Evolutionary conservation across 1,140 invertebrate genomes (phyloP).

Genomic region (Panonychus citri): DNA sequence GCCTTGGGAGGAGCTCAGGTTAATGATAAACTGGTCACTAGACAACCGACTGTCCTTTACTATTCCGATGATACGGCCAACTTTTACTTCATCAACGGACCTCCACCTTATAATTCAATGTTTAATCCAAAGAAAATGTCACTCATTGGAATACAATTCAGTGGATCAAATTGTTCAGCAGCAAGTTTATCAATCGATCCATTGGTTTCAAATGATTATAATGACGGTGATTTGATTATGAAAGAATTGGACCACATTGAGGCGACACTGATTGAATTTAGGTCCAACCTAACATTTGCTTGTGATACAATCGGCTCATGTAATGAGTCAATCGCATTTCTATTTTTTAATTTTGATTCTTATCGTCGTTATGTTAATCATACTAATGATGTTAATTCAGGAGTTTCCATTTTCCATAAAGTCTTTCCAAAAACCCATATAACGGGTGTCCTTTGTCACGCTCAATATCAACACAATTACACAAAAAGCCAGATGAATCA

Average conservation of each 20-base stretch:
- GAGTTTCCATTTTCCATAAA: not conserved
- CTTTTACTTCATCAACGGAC: not conserved
- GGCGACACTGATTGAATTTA: not conserved
- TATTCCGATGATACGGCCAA: not conserved
- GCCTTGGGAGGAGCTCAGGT: not conserved
- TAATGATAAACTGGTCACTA: not conserved
- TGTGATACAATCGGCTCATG: not conserved
- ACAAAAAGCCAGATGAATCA: not conserved
- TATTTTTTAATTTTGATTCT: not conserved
- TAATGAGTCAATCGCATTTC: not conserved
- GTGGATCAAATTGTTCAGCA: not conserved
- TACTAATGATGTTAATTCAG: not conserved
- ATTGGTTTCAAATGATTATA: not conserved
- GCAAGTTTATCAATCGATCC: not conserved
- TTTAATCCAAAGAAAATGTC: conserved; percentile 1
- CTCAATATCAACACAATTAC: conserved; percentile 1
- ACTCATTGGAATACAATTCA: not conserved
- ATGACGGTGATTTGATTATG: too few relatives aligned
- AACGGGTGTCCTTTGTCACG: not conserved
- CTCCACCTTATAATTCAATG: conserved; percentile 1
- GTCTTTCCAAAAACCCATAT: not conserved
- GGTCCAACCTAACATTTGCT: not conserved
- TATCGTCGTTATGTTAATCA: not conserved
- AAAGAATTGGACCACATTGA: not conserved
- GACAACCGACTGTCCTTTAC: not conserved